Evolutionary conservation across 2,888 invertebrate species (phyloP), one percentile per base, ranked within the genome.

Genomic region (Physocephala rufipes): DNA sequence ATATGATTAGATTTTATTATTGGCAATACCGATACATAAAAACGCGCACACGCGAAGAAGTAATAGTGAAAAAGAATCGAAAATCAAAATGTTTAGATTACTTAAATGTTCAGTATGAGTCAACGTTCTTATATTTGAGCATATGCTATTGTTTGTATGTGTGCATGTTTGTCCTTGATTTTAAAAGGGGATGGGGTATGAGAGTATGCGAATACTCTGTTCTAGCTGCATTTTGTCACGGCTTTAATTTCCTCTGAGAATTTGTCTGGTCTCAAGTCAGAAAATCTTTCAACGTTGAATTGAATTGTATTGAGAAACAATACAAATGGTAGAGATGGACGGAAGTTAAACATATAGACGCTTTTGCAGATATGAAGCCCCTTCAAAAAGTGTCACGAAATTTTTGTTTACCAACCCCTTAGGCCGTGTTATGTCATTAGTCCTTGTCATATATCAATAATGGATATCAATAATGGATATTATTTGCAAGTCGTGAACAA

Each of bases 71-170:
- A 7, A 49, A 49, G 13, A 49, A 19, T 16, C 2, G 9, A n/a
- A 49, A 7, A 36, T 9, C 36, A 36, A 36, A 36, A 4, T 4
- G 5, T 36, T 36, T 36, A 36, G 36, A 9, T 36, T 36, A 4
- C 5, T 36, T 36, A 36, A 36, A 36, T 36, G 36, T 36, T 36
- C 36, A 36, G 9, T 36, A 36, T 36, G 9, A 13, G 7, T 49
- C 49, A 15, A 49, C 49, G 16, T 2, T 3, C 49, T 15, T 49
- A 49, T 49, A 12, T n/a, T 49, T 15, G 5, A 49, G 49, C 12
- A 4, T n/a, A 21, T 61, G 43, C 49, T 3, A 49, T 21, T 61
- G 43, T 53, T 62, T 63, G 55, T 67, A 43, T 28, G 58, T 63
- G 26, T 45, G 61, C 26, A 36, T 36, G 61, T 36, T 24, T 30